Conservation (phyloP, 2,888 invertebrate genomes). For the Apodemia mormo region DNA sequence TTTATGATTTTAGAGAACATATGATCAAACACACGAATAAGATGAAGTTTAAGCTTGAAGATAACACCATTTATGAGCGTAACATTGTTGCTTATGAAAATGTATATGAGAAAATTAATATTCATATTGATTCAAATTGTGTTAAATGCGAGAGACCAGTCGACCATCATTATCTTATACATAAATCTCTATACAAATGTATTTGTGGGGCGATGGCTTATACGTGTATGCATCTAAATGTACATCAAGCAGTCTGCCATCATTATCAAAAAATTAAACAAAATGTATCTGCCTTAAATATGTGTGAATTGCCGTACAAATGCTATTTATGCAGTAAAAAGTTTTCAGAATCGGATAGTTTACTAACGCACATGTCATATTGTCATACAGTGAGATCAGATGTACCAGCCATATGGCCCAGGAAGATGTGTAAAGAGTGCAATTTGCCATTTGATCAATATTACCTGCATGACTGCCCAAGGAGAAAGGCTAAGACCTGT, state of each 20-base stretch:
- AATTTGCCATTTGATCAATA: neutral
- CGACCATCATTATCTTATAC: neutral
- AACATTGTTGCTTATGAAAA: constrained; percentile 1
- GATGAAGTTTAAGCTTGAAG: neutral
- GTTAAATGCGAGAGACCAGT: constrained; percentile 1
- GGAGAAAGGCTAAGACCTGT: neutral
- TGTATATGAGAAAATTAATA: neutral
- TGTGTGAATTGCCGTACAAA: neutral
- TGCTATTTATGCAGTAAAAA: neutral
- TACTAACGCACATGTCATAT: neutral
- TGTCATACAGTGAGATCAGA: neutral
- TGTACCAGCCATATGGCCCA: neutral
- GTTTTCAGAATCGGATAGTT: neutral
- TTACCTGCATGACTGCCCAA: neutral
- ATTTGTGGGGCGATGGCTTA: neutral
- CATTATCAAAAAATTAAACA: neutral
- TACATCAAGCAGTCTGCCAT: neutral
- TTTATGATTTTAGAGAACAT: constrained; percentile 9
- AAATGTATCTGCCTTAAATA: too few species aligned
- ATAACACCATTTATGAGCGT: neutral
- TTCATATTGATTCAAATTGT: neutral
- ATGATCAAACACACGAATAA: neutral
- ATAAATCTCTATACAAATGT: neutral
- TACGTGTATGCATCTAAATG: neutral
- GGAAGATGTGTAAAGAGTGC: neutral